Base-by-base conservation (phyloP, 2,797 vertebrate species). In the Spinibarbus caldwelli region DNA sequence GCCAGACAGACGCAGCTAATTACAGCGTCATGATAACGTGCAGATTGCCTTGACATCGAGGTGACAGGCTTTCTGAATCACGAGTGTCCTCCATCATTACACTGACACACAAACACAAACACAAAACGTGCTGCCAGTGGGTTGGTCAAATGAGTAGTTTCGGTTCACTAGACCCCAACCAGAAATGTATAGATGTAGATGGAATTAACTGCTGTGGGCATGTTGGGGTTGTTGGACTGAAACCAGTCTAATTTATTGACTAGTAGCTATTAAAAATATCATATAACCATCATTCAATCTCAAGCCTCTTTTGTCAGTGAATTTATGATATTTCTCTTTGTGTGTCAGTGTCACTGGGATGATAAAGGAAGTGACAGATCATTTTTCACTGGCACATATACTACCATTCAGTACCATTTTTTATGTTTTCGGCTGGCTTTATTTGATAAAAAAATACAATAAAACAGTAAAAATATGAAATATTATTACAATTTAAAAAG, bases 21-120 rank as follows among this genome's bases (percentile, higher is more conserved):
- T 92, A 92, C 67, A 80, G 82, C 80, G 87, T 89, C 90, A 92
- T 92, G 88, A 92, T 86, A 88, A 86, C 84, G 82, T 86, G 90
- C 87, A 86, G 87, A 91, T 87, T 90, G 90, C 87, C 26, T 89
- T 92, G 81, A 85, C 87, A 80, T 91, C 90, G 88, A 87, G 86
- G 85, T 83, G 87, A 91, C 90, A 86, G 83, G 90, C 85, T 89
- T 88, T 90, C 91, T 82, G 86, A 87, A 82, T 87, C 87, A 86
- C 80, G 73, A 87, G 87, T 45, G 80, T 64, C 86, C 45, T 78
- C 76, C 78, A 82, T 75, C 73, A 78, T 86, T 62, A 78, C 14
- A 41, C 43, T 34, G 82, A 86, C 82, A 83, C 68, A 70, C 52
- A 21, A 54, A 52, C 49, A 54, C 52, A 52, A 21, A n/a, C n/a